Conservation (phyloP, 2,113 vertebrate species). For the Columba livia region DNA sequence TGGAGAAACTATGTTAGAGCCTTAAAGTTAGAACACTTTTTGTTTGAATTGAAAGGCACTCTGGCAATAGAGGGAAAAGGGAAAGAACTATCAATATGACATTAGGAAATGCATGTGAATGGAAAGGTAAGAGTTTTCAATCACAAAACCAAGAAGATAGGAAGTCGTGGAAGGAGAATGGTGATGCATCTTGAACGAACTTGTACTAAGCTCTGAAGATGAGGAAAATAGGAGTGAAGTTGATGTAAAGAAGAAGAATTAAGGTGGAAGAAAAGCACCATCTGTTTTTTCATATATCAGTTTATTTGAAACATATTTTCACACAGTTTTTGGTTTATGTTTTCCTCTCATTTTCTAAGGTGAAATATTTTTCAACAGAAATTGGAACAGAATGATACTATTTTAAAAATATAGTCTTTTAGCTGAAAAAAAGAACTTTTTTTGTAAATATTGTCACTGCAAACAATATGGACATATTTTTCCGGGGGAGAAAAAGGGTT, state of each 20-base stretch:
- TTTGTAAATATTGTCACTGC: background rate
- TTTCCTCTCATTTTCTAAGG: background rate
- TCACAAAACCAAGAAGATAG: background rate
- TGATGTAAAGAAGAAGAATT: background rate
- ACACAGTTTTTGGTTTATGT: background rate
- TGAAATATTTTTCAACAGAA: constrained; percentile 24
- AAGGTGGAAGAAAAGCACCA: background rate
- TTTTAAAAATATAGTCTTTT: background rate
- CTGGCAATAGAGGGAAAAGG: background rate
- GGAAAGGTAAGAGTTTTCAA: background rate
- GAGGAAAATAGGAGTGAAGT: background rate
- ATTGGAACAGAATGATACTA: background rate
- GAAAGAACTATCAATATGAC: background rate
- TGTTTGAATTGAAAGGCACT: background rate
- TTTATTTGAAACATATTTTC: background rate
- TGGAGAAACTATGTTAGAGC: background rate
- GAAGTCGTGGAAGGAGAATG: background rate
- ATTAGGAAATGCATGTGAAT: background rate
- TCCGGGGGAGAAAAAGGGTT: background rate
- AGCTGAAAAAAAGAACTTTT: background rate
- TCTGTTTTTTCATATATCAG: background rate
- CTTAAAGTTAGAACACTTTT: background rate
- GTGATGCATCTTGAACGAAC: background rate
- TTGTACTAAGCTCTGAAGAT: background rate
- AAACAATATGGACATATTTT: background rate